Evolutionary conservation across 2,888 invertebrate genomes (phyloP).

Genomic region (Keiferia lycopersicella): DNA sequence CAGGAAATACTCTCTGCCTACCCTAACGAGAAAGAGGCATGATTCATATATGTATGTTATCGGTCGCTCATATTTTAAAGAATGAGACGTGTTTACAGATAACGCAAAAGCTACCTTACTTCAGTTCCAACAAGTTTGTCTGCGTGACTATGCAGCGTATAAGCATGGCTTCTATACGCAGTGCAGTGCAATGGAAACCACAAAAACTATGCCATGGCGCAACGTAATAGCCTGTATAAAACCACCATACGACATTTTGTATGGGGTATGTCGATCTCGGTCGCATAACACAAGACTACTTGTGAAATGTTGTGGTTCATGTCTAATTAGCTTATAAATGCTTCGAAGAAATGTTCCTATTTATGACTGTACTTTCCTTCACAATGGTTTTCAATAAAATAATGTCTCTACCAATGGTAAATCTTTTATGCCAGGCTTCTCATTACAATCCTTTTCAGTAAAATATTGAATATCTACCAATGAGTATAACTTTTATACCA

Average conservation of each 20-base stretch:
- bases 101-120: background rate
- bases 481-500: too few species aligned
- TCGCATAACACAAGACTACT: background rate
- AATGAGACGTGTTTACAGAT: too few species aligned
- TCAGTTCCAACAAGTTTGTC: background rate
- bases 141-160: background rate
- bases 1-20: too few species aligned
- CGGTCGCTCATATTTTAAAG: too few species aligned
- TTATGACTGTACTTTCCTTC: too few species aligned
- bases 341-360: background rate
- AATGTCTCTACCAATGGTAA: background rate
- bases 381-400: background rate
- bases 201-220: constrained; percentile 1
- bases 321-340: constrained; percentile 10
- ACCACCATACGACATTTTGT: constrained; percentile 5
- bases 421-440: too few species aligned
- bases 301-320: constrained; percentile 12
- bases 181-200: constrained; percentile 4
- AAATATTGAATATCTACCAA: background rate
- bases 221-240: background rate
- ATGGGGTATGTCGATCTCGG: constrained; percentile 4
- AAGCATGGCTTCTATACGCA: constrained; percentile 6
- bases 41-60: too few species aligned
- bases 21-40: too few species aligned
- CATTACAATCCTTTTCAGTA: background rate